phyloP scores from a whole-genome alignment of 1,140 invertebrate genomes.

The Gryllus bimaculatus region DNA sequence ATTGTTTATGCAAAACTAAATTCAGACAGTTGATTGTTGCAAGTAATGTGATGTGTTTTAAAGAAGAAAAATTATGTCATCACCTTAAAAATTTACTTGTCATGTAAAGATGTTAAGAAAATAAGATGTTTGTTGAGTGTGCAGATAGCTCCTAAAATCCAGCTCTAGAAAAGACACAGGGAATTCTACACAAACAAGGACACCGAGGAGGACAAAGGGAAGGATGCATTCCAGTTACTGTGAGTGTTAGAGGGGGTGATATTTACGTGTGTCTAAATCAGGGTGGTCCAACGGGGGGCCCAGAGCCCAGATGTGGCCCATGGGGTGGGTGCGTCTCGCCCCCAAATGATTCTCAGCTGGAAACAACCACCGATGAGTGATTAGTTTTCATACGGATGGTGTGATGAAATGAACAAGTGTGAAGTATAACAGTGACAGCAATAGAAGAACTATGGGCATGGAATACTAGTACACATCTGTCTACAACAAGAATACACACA shows the following conservation, averaged over 20 bases:
- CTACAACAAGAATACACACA: too few relatives aligned
- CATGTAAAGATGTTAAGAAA: too few relatives aligned
- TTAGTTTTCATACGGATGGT: not conserved
- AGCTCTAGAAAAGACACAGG: not conserved
- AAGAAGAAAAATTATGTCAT: too few relatives aligned
- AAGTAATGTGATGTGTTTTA: too few relatives aligned
- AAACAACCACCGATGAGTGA: not conserved
- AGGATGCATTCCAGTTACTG: not conserved
- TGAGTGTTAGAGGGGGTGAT: not conserved
- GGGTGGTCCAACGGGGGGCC: not conserved
- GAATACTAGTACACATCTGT: too few relatives aligned
- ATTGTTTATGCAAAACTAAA: too few relatives aligned
- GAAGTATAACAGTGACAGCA: not conserved
- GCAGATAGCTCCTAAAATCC: not conserved
- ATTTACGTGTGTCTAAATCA: constrained; percentile 5
- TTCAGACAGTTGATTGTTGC: too few relatives aligned
- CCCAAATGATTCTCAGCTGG: not conserved
- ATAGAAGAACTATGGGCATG: not conserved
- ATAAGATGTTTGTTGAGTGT: not conserved
- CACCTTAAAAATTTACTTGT: too few relatives aligned
- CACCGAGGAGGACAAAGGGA: not conserved
- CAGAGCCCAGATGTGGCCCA: constrained; percentile 2
- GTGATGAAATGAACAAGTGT: not conserved
- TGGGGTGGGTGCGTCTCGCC: not conserved
- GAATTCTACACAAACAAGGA: not conserved